Base-by-base conservation (phyloP, 2,888 invertebrate genomes). In the Drosophila ezoana region DNA sequence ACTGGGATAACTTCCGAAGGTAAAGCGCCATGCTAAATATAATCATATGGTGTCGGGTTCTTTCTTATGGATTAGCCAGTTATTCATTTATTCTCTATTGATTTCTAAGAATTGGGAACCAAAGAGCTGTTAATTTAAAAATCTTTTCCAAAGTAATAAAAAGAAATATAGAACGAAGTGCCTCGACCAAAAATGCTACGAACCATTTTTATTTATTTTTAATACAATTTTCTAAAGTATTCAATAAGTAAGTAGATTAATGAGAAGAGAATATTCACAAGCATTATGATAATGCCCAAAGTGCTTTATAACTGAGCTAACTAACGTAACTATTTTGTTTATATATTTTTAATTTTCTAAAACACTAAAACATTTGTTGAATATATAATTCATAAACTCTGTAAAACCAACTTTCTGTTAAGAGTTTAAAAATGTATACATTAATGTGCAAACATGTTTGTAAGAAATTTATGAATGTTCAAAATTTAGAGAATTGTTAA, bases 1-100 rank as follows among this genome's bases (percentile, higher is more conserved):
- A 97, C 92, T 97, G 97, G 97, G 97, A 98, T 91, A 97, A 98
- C 93, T 97, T 98, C 92, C 93, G 97, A 93, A 97, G 97, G 97
- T 97, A 95, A 75, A 74, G 45, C 79, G 60, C 59, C 72, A 54
- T 28, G 58, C 44, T 48, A 56, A 40, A 49, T 58, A 40, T 49
- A 53, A 54, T 41, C 44, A 40, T 41, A 35, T 72, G 77, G 77
- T 75, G 62, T 68, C 68, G 59, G 62, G 67, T 51, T 56, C 43
- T 37, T 58, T 66, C 28, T 13, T 64, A 54, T 35, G 73, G 52
- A 60, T 53, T 66, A 73, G 74, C 16, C 58, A 67, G 33, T 35
- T 77, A 63, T 41, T 43, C 41, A 52, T 44, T 62, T 73, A 57
- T 44, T 63, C 52, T 59, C 35, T 58, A 52, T 56, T 53, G 41